Conservation (phyloP, 2,113 vertebrate genomes). For the Desmodus rotundus region DNA sequence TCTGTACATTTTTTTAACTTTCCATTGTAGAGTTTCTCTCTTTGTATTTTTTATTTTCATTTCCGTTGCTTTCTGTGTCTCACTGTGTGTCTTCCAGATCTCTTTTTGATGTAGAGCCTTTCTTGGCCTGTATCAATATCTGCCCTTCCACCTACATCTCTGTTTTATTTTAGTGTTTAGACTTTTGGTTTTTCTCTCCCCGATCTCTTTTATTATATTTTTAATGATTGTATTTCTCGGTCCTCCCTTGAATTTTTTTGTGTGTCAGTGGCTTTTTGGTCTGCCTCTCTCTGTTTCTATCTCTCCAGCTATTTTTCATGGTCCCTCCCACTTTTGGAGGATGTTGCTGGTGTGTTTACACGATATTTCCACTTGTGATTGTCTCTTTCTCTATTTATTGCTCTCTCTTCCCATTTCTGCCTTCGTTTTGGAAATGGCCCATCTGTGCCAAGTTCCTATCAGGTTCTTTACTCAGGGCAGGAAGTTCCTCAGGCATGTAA, state of each 20-base stretch:
- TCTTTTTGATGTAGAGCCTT: not conserved
- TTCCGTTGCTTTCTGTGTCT: not conserved
- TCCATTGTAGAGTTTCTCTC: not conserved
- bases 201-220: not conserved
- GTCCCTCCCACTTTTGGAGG: not conserved
- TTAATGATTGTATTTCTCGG: not conserved
- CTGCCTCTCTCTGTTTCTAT: not conserved
- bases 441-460: not conserved
- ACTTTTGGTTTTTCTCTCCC: not conserved
- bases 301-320: not conserved
- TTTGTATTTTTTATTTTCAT: not conserved
- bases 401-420: not conserved
- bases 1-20: not conserved
- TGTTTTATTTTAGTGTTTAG: not conserved
- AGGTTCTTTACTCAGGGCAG: not conserved
- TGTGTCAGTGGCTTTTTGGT: not conserved
- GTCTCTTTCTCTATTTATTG: not conserved
- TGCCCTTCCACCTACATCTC: not conserved
- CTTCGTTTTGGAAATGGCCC: conserved; percentile 37
- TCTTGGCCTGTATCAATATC: not conserved
- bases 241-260: not conserved
- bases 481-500: not conserved
- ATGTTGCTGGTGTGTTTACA: not conserved
- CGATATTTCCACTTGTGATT: not conserved
- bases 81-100: not conserved